Evolutionary conservation across 2,113 vertebrate genomes (phyloP), one percentile per base, ranked within the genome.

Genomic region (Nettapus auritus): DNA sequence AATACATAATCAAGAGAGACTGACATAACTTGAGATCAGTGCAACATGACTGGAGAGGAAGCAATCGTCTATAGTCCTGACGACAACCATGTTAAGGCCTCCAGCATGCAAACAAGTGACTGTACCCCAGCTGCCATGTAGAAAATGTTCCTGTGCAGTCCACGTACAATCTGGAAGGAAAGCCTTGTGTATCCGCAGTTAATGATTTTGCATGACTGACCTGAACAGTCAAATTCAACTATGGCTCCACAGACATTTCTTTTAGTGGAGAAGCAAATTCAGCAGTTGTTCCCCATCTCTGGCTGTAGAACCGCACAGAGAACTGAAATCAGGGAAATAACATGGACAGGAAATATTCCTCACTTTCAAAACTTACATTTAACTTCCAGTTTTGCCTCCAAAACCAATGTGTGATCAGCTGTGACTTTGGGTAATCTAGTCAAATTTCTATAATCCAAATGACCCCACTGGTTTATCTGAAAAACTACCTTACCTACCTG

Each of bases 311-410:
- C 16, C 13, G 34, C 52, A 13, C 3, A 22, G 29, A 64, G 36
- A 59, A 69, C 29, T 8, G 52, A 60, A 71, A 78, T 22, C 1
- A 36, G 6, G 36, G 31, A 68, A 75, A 7, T 7, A 74, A 40
- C 0, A 1, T 1, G 3, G 26, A 38, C 3, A 23, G 70, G 56
- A 82, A 57, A 38, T 46, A 59, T 3, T 42, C n/a, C 23, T 52
- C 18, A 28, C 15, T 56, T 75, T 26, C 60, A 11, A 53, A 80
- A 50, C 20, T 56, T 38, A 15, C 1, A 23, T 60, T 55, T 34
- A 80, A 56, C 20, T 46, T 60, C 44, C 56, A 66, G 17, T 70
- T 87, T 70, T 60, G 22, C 56, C 16, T 57, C 71, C 42, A 48
- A 59, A 86, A 48, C 36, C 17, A 23, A 68, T 36, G 8, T 2